Evolutionary conservation across 2,888 invertebrate genomes (phyloP), one percentile per base, ranked within the genome.

Genomic region (Hecatera dysodea): DNA sequence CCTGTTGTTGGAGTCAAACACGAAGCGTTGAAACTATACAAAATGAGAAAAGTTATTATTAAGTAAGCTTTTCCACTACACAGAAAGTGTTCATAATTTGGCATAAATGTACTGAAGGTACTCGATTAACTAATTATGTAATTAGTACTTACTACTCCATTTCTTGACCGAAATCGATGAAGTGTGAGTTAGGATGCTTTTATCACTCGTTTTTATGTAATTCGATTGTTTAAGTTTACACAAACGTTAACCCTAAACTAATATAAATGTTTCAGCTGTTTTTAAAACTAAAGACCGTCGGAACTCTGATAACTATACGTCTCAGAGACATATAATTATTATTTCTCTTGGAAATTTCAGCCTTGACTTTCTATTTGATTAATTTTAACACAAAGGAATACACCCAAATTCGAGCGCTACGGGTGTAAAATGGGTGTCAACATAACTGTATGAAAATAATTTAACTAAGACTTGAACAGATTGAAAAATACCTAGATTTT

Each of bases 111-210:
- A 27, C 12, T 24, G 15, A 3, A 22, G 15, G 15, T 27, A 11
- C 22, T 29, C 17, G 11, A 2, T 17, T 11, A 29, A 6, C 2
- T 27, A 8, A 24, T 57, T 24, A 1, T 19, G 27, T 42, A 19
- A 42, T 1, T 59, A 6, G 29, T 22, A 74, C 71, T 98, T 98
- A 0, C 97, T 98, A 86, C 98, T 98, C 71, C 71, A 71, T 71
- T 64, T 7, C 9, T 27, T 17, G 4, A 44, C n/a, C 53, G 12
- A 46, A 71, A 44, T 53, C n/a, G 15, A 29, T 63, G 22, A 19
- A 27, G 33, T 52, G 6, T 64, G 19, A 19, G 27, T 11, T 6
- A 12, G 1, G 6, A 36, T 22, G 27, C 52, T n/a, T 33, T 42
- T 36, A 15, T 4, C 42, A 12, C 11, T 27, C n/a, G 22, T 42